Base-by-base conservation (phyloP, 2,113 vertebrate genomes). In the Pseudorhombus dupliciocellatus region DNA sequence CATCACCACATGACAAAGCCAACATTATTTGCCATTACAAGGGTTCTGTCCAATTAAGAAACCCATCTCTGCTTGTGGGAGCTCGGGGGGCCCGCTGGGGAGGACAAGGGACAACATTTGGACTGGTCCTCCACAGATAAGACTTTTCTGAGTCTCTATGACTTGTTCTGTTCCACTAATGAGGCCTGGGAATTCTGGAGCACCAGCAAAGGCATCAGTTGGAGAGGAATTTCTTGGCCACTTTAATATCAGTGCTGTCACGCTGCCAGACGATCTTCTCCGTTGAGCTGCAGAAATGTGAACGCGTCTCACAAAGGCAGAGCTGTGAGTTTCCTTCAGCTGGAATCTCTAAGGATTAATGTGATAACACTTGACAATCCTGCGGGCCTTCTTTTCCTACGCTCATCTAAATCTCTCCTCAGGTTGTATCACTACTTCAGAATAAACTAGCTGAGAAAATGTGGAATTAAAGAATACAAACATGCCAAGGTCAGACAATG, bases 31-130 rank as follows among this genome's bases (percentile, higher is more conserved):
- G 64, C 48, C 51, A 62, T 79, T 26, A 64, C 0, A 1, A 63
- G 8, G 21, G 51, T 71, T 79, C 62, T 66, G 66, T 77, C 77
- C 60, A 85, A 81, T 89, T 73, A 81, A 66, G 30, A 14, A 40
- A 26, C 60, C 42, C 5, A 37, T 66, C 58, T 70, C 34, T 70
- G 59, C 70, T 51, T 53, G 60, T 40, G 57, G 66, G 75, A 52
- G 31, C 18, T 24, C 18, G 3, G 20, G 12, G 20, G 30, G 14
- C 51, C 74, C 61, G 21, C n/a, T 12, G 6, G 73, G 61, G 66
- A 75, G 21, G 42, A 66, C 11, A 3, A 15, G 58, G 60, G 62
- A 84, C 28, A 69, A 56, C 48, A 72, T 71, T 74, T 65, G 51
- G 14, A 71, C 57, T 31, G 56, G 57, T 72, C 69, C 50, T 46